phyloP scores from a whole-genome alignment of 2,113 vertebrate species.

The Chamaetylas fuelleborni region DNA sequence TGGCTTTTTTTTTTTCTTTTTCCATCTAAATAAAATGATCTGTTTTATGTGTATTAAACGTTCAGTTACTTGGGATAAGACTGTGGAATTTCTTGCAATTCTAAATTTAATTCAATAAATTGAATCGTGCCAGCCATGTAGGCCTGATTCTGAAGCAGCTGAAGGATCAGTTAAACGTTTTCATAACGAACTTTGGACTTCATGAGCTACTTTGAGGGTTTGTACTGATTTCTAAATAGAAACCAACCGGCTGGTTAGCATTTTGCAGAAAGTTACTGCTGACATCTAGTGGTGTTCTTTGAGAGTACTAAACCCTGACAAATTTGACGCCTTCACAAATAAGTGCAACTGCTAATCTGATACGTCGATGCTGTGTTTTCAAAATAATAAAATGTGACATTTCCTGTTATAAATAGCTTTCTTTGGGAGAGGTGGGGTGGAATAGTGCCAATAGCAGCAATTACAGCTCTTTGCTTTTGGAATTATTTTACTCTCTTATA shows the following conservation, averaged over 20 bases:
- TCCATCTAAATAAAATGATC: background rate
- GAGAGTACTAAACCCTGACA: background rate
- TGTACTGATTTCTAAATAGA: fast-evolving
- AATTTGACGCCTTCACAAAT: fast-evolving
- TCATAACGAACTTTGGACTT: background rate
- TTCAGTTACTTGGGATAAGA: background rate
- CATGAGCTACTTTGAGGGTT: fast-evolving
- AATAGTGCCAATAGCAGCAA: background rate
- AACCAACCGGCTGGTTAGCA: fast-evolving
- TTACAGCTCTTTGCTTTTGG: background rate
- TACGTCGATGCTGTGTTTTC: background rate
- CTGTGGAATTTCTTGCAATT: background rate
- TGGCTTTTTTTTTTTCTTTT: background rate
- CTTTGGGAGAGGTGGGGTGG: too few relatives aligned
- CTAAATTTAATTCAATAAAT: background rate
- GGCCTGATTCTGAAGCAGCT: background rate
- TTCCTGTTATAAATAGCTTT: background rate
- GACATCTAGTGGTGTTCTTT: constrained; percentile 22
- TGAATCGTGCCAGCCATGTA: background rate
- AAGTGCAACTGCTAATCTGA: background rate
- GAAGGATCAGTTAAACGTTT: background rate
- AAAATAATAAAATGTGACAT: background rate
- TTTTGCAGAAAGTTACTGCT: background rate
- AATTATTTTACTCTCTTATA: background rate
- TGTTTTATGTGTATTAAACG: background rate